Base-by-base conservation (phyloP, 2,888 invertebrate species). In the Eupithecia inturbata region DNA sequence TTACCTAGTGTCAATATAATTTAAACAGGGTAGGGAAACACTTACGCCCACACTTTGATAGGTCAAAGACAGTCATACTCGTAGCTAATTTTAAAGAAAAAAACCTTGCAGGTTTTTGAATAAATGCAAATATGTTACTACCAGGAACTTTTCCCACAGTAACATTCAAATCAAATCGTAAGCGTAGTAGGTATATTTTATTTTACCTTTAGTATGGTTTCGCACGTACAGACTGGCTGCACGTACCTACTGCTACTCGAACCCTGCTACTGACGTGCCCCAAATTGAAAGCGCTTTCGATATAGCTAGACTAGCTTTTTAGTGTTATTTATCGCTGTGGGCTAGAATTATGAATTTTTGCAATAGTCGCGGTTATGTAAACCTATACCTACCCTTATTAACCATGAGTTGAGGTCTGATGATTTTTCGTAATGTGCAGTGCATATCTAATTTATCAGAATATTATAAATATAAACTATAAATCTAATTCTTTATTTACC, bases 231-330 rank as follows among this genome's bases (percentile, higher is more conserved):
- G 49, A 49, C 22, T 22, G 53, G 12, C 53, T 53, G 12, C 22
- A 53, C 53, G 53, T 53, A 4, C 31, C 31, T 4, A 53, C 22
- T 53, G 12, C n/a, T 22, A 26, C 22, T 39, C 64, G 64, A 5
- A 22, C 22, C 22, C 39, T 64, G 64, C 10, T 41, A 26, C 14
- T 66, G 66, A 66, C 66, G 26, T 22, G 39, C 36, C 22, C 66
- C 39, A 66, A 66, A 66, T 41, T 39, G 66, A 66, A 66, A 66
- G 7, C 39, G 39, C 31, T 66, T 66, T 39, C 14, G 66, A 66
- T 66, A 66, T 39, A 4, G 36, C 12, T 9, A 64, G 60, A 31
- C 60, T 39, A 16, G 31, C 19, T 67, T 26, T 31, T 36, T 9
- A 49, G 22, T 49, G 0, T 53, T 45, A 10, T 14, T 60, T 62